These are phyloP conservation scores for Coccyzus lansbergi DNA, from an alignment of 2,797 vertebrate species.

Conservation along the genomic window DNA sequence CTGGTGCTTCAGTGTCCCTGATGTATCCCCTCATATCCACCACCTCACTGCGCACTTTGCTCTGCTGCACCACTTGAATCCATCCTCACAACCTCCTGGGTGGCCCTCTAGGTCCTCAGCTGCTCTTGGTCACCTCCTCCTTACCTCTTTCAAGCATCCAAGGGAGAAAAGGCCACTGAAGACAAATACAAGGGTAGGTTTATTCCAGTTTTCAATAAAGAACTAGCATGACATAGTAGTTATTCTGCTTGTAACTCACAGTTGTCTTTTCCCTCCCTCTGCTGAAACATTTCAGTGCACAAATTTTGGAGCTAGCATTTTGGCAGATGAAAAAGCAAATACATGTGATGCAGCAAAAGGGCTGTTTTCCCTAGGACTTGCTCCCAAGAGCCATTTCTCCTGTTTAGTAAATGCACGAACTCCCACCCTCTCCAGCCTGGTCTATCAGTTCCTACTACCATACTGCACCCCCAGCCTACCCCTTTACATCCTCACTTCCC, in stretches of 20 bases:
- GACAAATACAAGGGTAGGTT: not conserved
- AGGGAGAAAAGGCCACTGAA: not conserved
- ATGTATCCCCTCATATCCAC: not conserved
- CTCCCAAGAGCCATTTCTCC: not conserved
- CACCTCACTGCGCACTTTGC: not conserved
- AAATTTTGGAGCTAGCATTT: not conserved
- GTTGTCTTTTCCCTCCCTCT: not conserved
- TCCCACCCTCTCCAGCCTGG: not conserved
- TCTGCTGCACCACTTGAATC: not conserved
- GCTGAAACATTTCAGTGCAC: not conserved
- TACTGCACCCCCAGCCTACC: not conserved
- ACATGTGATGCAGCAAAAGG: too few species aligned
- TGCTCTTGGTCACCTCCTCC: not conserved
- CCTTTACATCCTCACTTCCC: not conserved
- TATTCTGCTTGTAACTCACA: not conserved
- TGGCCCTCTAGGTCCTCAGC: not conserved
- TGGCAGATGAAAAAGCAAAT: not conserved
- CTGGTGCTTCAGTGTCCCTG: accelerated
- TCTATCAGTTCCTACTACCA: not conserved
- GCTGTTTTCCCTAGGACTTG: not conserved
- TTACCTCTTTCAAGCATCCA: not conserved
- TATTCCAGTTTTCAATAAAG: not conserved
- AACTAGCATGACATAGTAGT: not conserved
- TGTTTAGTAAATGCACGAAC: not conserved
- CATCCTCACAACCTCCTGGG: not conserved